Conservation (phyloP, 2,888 invertebrate species). For the Xanthorhoe spadicearia region DNA sequence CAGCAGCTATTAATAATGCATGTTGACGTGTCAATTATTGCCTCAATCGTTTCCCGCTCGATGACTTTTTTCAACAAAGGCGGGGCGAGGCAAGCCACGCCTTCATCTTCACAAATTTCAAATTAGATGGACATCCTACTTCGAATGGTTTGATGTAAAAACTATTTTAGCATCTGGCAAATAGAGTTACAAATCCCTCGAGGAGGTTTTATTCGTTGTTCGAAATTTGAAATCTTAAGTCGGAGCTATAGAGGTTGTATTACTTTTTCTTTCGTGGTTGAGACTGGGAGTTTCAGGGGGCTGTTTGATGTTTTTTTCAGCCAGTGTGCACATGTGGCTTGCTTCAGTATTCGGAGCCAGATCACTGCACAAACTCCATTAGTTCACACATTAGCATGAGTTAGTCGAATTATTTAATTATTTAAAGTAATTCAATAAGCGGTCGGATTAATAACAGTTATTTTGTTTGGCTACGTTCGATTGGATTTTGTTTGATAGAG, state of each 20-base stretch:
- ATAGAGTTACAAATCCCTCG: slow-evolving; percentile 53
- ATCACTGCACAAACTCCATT: slow-evolving; percentile 78
- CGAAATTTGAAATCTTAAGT: slow-evolving; percentile 49
- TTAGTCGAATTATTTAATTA: slow-evolving; percentile 84
- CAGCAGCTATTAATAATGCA: slow-evolving; percentile 76
- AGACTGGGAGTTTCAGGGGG: slow-evolving; percentile 57
- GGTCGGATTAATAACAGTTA: slow-evolving; percentile 80
- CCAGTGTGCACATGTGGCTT: slow-evolving; percentile 67
- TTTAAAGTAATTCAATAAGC: slow-evolving; percentile 83
- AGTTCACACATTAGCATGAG: slow-evolving; percentile 82
- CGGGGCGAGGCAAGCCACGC: slow-evolving; percentile 67
- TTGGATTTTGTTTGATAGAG: slow-evolving; percentile 50
- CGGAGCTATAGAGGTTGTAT: slow-evolving; percentile 52
- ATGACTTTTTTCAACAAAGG: slow-evolving; percentile 58
- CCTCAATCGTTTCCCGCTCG: slow-evolving; percentile 68
- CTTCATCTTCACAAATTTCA: slow-evolving; percentile 58
- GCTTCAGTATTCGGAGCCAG: slow-evolving; percentile 72
- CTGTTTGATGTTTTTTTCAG: slow-evolving; percentile 65
- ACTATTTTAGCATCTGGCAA: slow-evolving; percentile 43
- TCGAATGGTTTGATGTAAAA: slow-evolving; percentile 30
- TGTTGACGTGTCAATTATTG: slow-evolving; percentile 81
- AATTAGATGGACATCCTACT: slow-evolving; percentile 62
- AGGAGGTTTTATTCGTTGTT: slow-evolving; percentile 15
- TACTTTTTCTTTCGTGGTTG: slow-evolving; percentile 35
- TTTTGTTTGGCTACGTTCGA: slow-evolving; percentile 60